Evolutionary conservation across 2,888 invertebrate species (phyloP), one percentile per base, ranked within the genome.

Genomic region (Hypolimnas misippus): DNA sequence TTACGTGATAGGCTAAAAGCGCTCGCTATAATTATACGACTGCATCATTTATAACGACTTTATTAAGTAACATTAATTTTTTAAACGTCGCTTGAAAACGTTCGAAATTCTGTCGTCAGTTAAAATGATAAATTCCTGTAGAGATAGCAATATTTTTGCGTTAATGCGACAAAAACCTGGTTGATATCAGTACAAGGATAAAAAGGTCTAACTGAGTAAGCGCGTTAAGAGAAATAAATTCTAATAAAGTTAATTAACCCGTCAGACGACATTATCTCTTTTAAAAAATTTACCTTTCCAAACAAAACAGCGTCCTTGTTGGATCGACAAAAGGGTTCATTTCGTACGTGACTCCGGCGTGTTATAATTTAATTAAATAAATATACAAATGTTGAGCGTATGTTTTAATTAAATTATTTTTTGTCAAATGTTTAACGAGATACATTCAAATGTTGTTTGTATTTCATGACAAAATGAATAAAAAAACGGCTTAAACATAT

Each of bases 191-290:
- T 62, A 73, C 74, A 76, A 70, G 76, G 76, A 74, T 77, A 76
- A 81, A 79, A 76, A 71, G 70, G 73, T 57, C 61, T 73, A 78
- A 76, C 68, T 65, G 68, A 73, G 76, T 72, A 72, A 73, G 82
- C 84, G 86, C 85, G 86, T 86, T 78, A 75, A 75, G 66, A 76
- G 76, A 81, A 87, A 88, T 87, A 89, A 89, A 90, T 89, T 89
- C 84, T 84, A 89, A 89, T 89, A 85, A 89, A 87, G 79, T 89
- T 91, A 89, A 91, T 90, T 88, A 91, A 89, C 84, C 80, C 79
- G 77, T 87, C 77, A 78, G 75, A 76, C 73, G 79, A 83, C 76
- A 86, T 87, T 90, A 90, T 90, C 89, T 88, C 76, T 73, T 80
- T 83, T 25, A 25, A 79, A 85, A 87, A 84, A 77, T 84, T 79